Conservation (phyloP, 2,888 invertebrate species). For the Lacanobia oleracea region DNA sequence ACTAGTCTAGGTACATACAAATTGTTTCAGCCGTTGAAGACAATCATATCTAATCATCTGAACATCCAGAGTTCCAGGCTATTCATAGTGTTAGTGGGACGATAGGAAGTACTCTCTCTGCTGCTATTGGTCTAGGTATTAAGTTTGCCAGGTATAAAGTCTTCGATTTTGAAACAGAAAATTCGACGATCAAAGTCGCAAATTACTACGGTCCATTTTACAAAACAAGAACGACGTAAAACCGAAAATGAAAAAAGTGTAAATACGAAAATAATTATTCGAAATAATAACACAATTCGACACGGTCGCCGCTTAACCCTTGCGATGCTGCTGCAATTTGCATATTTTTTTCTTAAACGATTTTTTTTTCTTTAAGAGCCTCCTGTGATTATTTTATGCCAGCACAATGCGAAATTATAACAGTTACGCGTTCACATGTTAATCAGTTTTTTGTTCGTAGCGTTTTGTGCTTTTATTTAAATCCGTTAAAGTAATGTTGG, state of each 20-base stretch:
- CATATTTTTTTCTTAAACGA: conserved; percentile 79
- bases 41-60: too few relatives aligned
- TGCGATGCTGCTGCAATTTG: conserved; percentile 70
- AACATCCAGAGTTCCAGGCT: too few relatives aligned
- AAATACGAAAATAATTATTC: conserved; percentile 69
- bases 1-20: too few relatives aligned
- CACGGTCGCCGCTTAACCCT: conserved; percentile 71
- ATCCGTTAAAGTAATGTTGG: conserved; percentile 69
- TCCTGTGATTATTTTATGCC: conserved; percentile 77
- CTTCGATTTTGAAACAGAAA: too few relatives aligned
- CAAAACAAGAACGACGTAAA: background rate
- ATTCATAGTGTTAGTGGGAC: too few relatives aligned
- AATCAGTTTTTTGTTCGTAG: conserved; percentile 82
- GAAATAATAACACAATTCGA: conserved; percentile 69
- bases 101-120: too few relatives aligned
- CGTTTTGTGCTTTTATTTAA: conserved; percentile 68
- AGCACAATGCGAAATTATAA: conserved; percentile 82
- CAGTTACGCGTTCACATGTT: conserved; percentile 83
- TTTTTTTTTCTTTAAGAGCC: conserved; percentile 73
- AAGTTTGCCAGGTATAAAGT: too few relatives aligned
- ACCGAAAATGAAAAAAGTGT: conserved; percentile 23
- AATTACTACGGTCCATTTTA: too few relatives aligned
- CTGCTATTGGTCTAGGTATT: too few relatives aligned
- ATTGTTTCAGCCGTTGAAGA: too few relatives aligned
- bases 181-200: too few relatives aligned